phyloP scores from a whole-genome alignment of 2,888 invertebrate genomes.

The Hypercompe scribonia region DNA sequence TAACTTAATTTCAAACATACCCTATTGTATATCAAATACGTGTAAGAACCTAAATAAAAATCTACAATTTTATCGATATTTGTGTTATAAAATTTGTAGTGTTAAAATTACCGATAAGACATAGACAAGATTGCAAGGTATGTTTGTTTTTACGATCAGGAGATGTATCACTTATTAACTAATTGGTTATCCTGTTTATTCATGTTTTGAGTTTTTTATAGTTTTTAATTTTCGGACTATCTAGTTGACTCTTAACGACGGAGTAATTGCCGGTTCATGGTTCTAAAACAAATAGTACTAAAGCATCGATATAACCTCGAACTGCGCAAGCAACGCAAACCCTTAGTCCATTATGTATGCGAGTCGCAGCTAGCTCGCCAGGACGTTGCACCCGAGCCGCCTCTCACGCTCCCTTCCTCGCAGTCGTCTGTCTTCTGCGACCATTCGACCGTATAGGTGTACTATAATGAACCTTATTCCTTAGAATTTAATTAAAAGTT shows the following conservation, averaged over 20 bases:
- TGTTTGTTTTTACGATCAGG: no score
- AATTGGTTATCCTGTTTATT: not conserved
- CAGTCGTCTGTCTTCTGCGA: conserved; percentile 50
- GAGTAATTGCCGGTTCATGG: not conserved
- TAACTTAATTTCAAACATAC: not conserved
- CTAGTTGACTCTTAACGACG: not conserved
- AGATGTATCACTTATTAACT: no score
- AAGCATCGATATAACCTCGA: conserved; percentile 11
- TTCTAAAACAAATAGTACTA: conserved; percentile 8
- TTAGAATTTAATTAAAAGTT: conserved; percentile 4
- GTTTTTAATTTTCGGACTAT: not conserved
- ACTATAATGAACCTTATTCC: conserved; percentile 23
- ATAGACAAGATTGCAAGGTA: no score
- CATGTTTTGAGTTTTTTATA: not conserved
- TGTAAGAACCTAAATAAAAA: not conserved
- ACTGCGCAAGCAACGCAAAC: conserved; percentile 18
- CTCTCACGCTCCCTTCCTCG: conserved; percentile 56
- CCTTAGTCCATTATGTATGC: conserved; percentile 76
- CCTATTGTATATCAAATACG: not conserved
- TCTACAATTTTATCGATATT: not conserved
- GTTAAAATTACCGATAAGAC: not conserved
- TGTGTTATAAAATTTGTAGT: not conserved
- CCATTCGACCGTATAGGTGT: conserved; percentile 44
- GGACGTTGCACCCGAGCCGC: conserved; percentile 79
- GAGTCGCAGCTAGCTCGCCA: conserved; percentile 63